phyloP scores from a whole-genome alignment of 2,797 vertebrate species.

The Urosaurus nigricauda region DNA sequence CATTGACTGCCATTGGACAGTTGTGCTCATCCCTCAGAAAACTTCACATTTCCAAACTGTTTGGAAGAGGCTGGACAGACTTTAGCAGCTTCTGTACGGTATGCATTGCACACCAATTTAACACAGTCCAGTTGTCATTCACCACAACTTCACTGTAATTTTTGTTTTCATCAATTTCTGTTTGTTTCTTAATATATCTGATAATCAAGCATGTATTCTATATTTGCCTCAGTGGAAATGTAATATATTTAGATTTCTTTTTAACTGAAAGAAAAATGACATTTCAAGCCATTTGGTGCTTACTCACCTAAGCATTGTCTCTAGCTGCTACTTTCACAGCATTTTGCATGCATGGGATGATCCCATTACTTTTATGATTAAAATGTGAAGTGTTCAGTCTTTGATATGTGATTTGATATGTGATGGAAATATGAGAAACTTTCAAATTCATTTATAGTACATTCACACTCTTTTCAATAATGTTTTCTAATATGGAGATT shows the following conservation, averaged over 20 bases:
- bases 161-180: slow-evolving; percentile 7
- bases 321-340: slow-evolving; percentile 6
- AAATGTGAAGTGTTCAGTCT: slow-evolving; percentile 23
- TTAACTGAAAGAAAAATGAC: slow-evolving; percentile 26
- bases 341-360: slow-evolving; percentile 47
- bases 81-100: background rate
- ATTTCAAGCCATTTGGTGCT: slow-evolving; percentile 7
- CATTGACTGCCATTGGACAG: background rate
- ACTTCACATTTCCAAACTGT: background rate
- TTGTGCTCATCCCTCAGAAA: background rate
- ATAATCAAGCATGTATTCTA: slow-evolving; percentile 9
- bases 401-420: background rate
- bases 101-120: background rate
- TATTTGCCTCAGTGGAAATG: slow-evolving; percentile 31
- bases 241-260: slow-evolving; percentile 19
- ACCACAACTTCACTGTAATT: background rate
- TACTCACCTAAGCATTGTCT: slow-evolving; percentile 28
- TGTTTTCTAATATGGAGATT: slow-evolving; percentile 61
- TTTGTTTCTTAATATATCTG: slow-evolving; percentile 30
- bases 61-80: background rate
- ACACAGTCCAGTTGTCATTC: background rate
- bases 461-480: slow-evolving; percentile 54
- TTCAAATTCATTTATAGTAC: slow-evolving; percentile 60
- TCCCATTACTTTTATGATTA: slow-evolving; percentile 35
- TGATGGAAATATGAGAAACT: slow-evolving; percentile 55